Evolutionary conservation across 2,888 invertebrate genomes (phyloP).

Genomic region (Nemapogon koenigi): DNA sequence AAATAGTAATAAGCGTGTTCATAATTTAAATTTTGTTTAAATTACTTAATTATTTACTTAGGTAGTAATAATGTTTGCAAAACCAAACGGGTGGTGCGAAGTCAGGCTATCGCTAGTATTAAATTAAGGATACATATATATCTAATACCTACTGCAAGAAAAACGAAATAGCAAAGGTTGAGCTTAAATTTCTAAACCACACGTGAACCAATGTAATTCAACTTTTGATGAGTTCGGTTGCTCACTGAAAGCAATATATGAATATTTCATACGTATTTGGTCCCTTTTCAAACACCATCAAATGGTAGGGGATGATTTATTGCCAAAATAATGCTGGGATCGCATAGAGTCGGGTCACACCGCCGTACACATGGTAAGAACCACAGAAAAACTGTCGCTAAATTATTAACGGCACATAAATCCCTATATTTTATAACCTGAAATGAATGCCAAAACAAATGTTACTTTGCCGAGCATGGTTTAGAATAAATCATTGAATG

Average conservation of each 20-base stretch:
- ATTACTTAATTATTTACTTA: too few relatives aligned
- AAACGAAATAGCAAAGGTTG: too few relatives aligned
- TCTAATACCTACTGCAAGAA: too few relatives aligned
- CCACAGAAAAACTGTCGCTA: slow-evolving; percentile 20
- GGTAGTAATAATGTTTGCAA: too few relatives aligned
- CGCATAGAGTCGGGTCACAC: slow-evolving; percentile 10
- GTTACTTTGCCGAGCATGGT: too few relatives aligned
- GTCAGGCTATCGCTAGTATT: too few relatives aligned
- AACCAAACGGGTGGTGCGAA: too few relatives aligned
- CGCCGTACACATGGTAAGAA: slow-evolving; percentile 10
- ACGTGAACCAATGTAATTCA: slow-evolving; percentile 1
- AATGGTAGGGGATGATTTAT: slow-evolving; percentile 35
- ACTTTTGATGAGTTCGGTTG: slow-evolving; percentile 15
- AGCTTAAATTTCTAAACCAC: too few relatives aligned
- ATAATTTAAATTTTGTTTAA: too few relatives aligned
- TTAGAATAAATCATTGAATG: slow-evolving; percentile 5
- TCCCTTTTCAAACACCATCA: slow-evolving; percentile 31
- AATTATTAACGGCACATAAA: slow-evolving; percentile 24
- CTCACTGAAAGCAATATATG: slow-evolving; percentile 21
- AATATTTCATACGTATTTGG: slow-evolving; percentile 21
- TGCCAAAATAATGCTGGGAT: slow-evolving; percentile 25
- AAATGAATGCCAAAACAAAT: slow-evolving; percentile 13
- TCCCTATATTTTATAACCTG: slow-evolving; percentile 19
- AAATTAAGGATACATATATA: too few relatives aligned
- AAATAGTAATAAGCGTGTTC: too few relatives aligned